Percentiles rank a stretch among this genome's conserved stretches.
phyloP scores from a whole-genome alignment of 2,888 invertebrate species.

The Thereva nobilitata region DNA sequence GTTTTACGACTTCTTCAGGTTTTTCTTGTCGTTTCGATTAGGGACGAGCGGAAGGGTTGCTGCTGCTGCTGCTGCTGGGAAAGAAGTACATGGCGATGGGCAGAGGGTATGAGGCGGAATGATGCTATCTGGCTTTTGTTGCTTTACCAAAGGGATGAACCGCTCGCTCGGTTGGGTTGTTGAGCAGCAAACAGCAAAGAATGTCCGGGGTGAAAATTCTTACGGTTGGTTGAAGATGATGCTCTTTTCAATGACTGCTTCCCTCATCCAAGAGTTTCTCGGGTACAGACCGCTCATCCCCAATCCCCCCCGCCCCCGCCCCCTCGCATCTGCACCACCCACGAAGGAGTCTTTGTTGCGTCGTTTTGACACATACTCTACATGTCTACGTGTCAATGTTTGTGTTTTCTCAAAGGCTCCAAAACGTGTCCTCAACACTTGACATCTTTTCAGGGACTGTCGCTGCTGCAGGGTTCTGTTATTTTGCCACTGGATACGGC shows the following conservation, averaged over 20 bases:
- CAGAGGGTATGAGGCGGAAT: not conserved
- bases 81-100: not conserved
- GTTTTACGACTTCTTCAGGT: constrained; percentile 9
- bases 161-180: no score
- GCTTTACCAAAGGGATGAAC: no score
- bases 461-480: no score
- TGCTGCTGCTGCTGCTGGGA: constrained; percentile 5
- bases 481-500: not conserved
- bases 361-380: constrained; percentile 26
- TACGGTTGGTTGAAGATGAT: constrained; percentile 24
- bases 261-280: not conserved
- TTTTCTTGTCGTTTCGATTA: constrained; percentile 31
- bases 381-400: constrained; percentile 18
- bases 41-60: constrained; percentile 20
- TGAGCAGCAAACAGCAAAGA: not conserved
- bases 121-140: not conserved
- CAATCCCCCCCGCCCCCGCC: not conserved
- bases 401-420: constrained; percentile 1
- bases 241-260: constrained; percentile 20
- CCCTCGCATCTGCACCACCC: not conserved
- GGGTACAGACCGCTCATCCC: not conserved
- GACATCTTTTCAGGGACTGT: constrained; percentile 10
- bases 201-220: not conserved
- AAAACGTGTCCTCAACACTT: constrained; percentile 22
- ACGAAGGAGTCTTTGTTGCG: not conserved